phyloP scores from a whole-genome alignment of 2,888 invertebrate genomes.

The Thera obeliscata region DNA sequence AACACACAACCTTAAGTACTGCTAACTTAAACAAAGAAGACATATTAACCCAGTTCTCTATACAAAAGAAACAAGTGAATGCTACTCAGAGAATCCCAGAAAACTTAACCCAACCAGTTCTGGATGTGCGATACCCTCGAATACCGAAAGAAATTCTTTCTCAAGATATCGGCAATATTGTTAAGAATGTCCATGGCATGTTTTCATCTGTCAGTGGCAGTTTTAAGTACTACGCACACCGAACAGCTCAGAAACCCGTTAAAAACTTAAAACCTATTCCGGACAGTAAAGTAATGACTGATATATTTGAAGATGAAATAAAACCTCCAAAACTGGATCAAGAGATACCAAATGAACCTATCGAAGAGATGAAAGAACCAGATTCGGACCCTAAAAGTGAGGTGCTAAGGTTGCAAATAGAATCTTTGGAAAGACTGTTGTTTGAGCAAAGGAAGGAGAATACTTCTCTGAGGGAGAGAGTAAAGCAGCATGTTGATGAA shows the following conservation, averaged over 20 bases:
- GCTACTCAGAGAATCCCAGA: conserved; percentile 70
- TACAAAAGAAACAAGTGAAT: conserved; percentile 64
- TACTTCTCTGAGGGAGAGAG: conserved; percentile 57
- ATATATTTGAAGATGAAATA: conserved; percentile 72
- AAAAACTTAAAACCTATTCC: conserved; percentile 58
- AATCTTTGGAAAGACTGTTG: conserved; percentile 67
- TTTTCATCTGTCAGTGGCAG: conserved; percentile 79
- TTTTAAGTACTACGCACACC: conserved; percentile 72
- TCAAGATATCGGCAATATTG: conserved; percentile 75
- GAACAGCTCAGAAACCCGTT: conserved; percentile 58
- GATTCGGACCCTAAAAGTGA: conserved; percentile 46
- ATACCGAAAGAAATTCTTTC: conserved; percentile 72
- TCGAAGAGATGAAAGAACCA: conserved; percentile 7
- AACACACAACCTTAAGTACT: conserved; percentile 39
- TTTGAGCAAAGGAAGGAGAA: conserved; percentile 74
- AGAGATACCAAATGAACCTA: conserved; percentile 3
- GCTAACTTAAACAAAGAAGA: conserved; percentile 61
- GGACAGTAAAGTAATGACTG: conserved; percentile 73
- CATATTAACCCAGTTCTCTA: conserved; percentile 65
- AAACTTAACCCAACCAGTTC: conserved; percentile 37
- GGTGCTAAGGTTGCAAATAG: conserved; percentile 63
- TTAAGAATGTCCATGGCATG: conserved; percentile 80
- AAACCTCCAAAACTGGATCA: conserved; percentile 17
- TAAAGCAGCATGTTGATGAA: conserved; percentile 71
- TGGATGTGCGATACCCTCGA: conserved; percentile 58